Percentiles rank a stretch among this genome's conserved stretches.
These are phyloP conservation scores for Cenopis cana DNA, from an alignment of 2,888 invertebrate species.

Conservation along the genomic window DNA sequence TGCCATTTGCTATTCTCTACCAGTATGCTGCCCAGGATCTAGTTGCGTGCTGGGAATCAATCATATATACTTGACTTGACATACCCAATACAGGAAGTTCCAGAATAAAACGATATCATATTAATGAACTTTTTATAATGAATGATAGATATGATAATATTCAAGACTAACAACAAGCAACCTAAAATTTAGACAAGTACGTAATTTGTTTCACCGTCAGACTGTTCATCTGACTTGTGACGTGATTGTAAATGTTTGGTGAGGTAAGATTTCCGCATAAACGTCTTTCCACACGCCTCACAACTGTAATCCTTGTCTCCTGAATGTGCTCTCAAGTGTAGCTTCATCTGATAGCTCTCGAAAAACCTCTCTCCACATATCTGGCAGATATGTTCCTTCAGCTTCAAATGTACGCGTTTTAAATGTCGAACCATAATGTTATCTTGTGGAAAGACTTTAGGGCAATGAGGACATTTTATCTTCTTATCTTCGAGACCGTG, in stretches of 20 bases:
- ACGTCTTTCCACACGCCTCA: conserved; percentile 69
- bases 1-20: no score
- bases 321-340: conserved; percentile 60
- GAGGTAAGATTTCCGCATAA: conserved; percentile 27
- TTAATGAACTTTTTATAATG: no score
- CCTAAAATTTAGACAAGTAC: not conserved
- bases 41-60: no score
- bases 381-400: conserved; percentile 30
- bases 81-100: not conserved
- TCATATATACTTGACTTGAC: no score
- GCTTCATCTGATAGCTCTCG: conserved; percentile 32
- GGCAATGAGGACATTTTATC: conserved; percentile 50
- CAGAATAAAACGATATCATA: not conserved
- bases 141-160: not conserved
- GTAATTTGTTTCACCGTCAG: not conserved
- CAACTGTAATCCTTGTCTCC: conserved; percentile 68
- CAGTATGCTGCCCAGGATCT: no score
- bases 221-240: not conserved
- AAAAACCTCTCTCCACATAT: conserved; percentile 34
- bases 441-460: conserved; percentile 54
- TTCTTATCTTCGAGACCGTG: conserved; percentile 35
- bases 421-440: conserved; percentile 70
- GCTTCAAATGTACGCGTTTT: conserved; percentile 64
- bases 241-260: conserved; percentile 24
- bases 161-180: not conserved